Percentiles rank a stretch among this genome's conserved stretches.
Conservation (phyloP, 2,888 invertebrate species). For the Nycteola revayana region DNA sequence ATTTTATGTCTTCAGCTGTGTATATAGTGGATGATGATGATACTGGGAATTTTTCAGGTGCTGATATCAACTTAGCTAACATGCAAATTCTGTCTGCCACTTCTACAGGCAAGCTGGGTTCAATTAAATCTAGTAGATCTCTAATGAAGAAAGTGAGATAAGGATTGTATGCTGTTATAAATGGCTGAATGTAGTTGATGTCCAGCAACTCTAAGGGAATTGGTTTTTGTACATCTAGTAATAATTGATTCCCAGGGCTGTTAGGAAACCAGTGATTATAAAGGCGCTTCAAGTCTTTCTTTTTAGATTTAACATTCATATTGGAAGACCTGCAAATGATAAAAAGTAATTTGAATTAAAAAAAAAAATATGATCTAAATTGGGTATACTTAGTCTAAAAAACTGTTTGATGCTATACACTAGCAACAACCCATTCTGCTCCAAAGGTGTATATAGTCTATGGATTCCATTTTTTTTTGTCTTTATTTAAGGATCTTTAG, state of each 20-base stretch:
- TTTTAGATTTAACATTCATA: conserved; percentile 36
- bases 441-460: too few species aligned
- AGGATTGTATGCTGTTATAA: conserved; percentile 63
- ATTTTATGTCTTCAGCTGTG: conserved; percentile 66
- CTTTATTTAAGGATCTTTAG: too few species aligned
- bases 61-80: conserved; percentile 59
- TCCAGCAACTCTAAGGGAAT: conserved; percentile 56
- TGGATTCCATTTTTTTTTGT: too few species aligned
- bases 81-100: conserved; percentile 48
- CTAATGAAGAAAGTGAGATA: conserved; percentile 59
- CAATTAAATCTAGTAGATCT: conserved; percentile 53
- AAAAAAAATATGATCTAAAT: too few species aligned
- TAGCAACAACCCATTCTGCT: too few species aligned
- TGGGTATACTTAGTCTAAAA: too few species aligned
- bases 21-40: conserved; percentile 54
- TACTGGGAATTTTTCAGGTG: conserved; percentile 44
- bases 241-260: conserved; percentile 45
- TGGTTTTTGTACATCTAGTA: conserved; percentile 57
- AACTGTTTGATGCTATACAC: too few species aligned
- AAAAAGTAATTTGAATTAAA: too few species aligned
- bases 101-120: conserved; percentile 49
- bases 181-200: conserved; percentile 58
- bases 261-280: conserved; percentile 69
- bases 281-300: conserved; percentile 52
- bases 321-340: conserved; percentile 46